Conservation (phyloP, 2,113 vertebrate genomes). For the human region DNA sequence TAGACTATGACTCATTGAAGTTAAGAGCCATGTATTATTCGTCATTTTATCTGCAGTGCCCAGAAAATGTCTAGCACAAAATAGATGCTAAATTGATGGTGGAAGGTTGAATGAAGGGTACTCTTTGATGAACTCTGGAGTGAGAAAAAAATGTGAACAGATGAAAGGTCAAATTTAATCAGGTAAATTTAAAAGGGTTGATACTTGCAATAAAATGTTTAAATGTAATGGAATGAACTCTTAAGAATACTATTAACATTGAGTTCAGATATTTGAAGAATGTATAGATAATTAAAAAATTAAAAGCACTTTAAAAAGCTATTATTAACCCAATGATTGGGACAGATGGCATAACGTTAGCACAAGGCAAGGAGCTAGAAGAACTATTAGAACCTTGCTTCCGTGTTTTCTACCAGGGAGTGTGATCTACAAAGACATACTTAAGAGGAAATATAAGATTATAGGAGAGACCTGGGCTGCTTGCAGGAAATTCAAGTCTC, state of each 20-base stretch:
- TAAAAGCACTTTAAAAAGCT: neutral
- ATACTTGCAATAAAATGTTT: constrained; percentile 12
- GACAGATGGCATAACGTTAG: neutral
- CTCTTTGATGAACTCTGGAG: neutral
- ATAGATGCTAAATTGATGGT: neutral
- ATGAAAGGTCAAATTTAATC: constrained; percentile 1
- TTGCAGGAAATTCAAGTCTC: neutral
- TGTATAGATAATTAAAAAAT: constrained; percentile 27
- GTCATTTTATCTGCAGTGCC: neutral
- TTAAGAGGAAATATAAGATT: neutral
- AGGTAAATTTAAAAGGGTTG: neutral
- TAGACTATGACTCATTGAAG: neutral
- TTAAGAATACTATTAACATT: neutral
- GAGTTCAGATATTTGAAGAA: constrained; percentile 35
- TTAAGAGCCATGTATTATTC: neutral
- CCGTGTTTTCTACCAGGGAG: neutral
- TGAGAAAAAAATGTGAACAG: neutral
- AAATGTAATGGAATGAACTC: neutral
- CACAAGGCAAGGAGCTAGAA: neutral
- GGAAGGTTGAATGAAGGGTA: neutral
- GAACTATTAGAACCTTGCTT: neutral
- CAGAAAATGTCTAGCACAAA: neutral
- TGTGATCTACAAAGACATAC: neutral
- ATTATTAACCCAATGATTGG: neutral
- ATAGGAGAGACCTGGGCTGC: neutral